Evolutionary conservation across 2,113 vertebrate species (phyloP).

Genomic region (Syngnathus typhle): DNA sequence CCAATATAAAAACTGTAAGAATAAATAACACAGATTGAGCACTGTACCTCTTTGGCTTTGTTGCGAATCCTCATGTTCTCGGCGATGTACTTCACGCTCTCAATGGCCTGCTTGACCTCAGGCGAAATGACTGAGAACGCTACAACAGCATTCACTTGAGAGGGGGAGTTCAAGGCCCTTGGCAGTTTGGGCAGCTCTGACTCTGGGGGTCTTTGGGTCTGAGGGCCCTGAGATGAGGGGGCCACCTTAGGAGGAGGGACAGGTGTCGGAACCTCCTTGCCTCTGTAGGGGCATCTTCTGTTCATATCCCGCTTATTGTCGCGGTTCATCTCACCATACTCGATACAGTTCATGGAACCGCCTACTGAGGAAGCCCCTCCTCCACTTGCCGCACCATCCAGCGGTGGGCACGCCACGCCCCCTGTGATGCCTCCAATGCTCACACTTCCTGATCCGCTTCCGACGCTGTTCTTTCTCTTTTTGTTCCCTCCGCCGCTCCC

Average conservation of each 20-base stretch:
- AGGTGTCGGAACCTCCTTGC: conserved; percentile 67
- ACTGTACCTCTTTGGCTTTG: conserved; percentile 83
- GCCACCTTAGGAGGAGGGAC: conserved; percentile 54
- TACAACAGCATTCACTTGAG: conserved; percentile 64
- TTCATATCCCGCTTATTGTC: conserved; percentile 53
- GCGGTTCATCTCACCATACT: conserved; percentile 61
- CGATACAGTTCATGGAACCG: conserved; percentile 65
- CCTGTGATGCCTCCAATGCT: conserved; percentile 60
- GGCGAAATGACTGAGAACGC: conserved; percentile 70
- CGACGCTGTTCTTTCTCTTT: conserved; percentile 51
- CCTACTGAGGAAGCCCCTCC: conserved; percentile 38
- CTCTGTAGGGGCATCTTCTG: conserved; percentile 61
- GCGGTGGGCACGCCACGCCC: conserved; percentile 22
- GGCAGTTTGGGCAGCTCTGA: conserved; percentile 52
- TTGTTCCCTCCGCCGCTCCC: conserved; percentile 31
- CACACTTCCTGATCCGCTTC: conserved; percentile 53
- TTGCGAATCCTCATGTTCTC: conserved; percentile 88
- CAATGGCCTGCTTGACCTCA: conserved; percentile 82
- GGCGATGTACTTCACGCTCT: conserved; percentile 84
- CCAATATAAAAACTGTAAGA: neutral
- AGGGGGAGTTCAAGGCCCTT: conserved; percentile 49
- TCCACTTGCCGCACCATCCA: conserved; percentile 44
- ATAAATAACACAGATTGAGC: neutral
- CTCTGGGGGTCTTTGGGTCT: conserved; percentile 47
- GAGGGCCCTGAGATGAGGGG: conserved; percentile 27